Evolutionary conservation across 1,140 invertebrate species (phyloP).

Genomic region (Drosophila baimaii): DNA sequence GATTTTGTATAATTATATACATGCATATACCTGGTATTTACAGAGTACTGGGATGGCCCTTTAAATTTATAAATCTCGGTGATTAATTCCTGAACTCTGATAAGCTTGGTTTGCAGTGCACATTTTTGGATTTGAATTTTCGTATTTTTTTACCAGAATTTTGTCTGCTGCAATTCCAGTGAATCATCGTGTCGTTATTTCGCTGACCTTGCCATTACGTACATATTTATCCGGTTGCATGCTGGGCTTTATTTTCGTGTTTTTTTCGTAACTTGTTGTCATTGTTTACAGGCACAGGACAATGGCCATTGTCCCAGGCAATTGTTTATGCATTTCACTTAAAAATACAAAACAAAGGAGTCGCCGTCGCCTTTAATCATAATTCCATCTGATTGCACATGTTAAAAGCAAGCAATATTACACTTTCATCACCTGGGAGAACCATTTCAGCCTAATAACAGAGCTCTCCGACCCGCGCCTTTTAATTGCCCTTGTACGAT

Average conservation of each 20-base stretch:
- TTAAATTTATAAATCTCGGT: not conserved
- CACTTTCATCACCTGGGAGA: conserved; percentile 36
- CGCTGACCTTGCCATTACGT: conserved; percentile 21
- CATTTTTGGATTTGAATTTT: not conserved
- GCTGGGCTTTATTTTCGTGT: conserved; percentile 3
- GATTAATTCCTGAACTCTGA: not conserved
- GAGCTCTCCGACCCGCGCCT: conserved; percentile 33
- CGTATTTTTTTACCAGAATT: conserved; percentile 24
- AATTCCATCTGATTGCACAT: conserved; percentile 2
- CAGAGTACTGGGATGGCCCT: not conserved
- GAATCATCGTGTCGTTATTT: conserved; percentile 26
- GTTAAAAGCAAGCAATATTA: conserved; percentile 6
- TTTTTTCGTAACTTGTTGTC: conserved; percentile 21
- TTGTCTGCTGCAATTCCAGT: conserved; percentile 20
- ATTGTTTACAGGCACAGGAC: conserved; percentile 36
- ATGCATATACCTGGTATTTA: not conserved
- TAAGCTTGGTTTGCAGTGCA: not conserved
- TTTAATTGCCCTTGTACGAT: conserved; percentile 64
- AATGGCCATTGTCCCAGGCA: conserved; percentile 68
- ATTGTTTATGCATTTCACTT: conserved; percentile 28
- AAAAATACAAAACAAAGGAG: conserved; percentile 29
- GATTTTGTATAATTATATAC: not conserved
- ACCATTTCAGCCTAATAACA: conserved; percentile 24
- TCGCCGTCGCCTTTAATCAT: conserved; percentile 18
- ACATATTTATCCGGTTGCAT: conserved; percentile 11